phyloP scores from a whole-genome alignment of 1,140 invertebrate genomes.

The Coelopa frigida region DNA sequence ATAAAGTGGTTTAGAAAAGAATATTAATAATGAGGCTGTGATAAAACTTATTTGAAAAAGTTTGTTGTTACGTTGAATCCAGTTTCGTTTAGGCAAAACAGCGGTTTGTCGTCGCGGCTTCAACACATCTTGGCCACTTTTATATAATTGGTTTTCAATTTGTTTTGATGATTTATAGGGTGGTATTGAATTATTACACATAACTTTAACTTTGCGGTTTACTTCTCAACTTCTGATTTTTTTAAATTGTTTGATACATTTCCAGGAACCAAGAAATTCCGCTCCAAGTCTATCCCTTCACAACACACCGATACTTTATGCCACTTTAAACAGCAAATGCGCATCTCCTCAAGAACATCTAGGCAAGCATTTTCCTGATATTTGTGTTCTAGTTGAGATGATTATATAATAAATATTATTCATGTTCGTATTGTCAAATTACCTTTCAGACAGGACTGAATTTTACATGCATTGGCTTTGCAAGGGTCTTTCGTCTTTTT shows the following conservation, averaged over 20 bases:
- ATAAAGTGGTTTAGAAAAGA: constrained; percentile 65
- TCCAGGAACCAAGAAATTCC: constrained; percentile 35
- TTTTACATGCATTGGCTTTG: constrained; percentile 64
- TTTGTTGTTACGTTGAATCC: constrained; percentile 50
- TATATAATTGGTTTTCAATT: too few relatives aligned
- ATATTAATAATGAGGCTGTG: constrained; percentile 46
- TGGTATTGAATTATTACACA: constrained; percentile 33
- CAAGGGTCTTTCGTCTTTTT: constrained; percentile 57
- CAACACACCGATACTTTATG: constrained; percentile 54
- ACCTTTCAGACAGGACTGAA: constrained; percentile 71
- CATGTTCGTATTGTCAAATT: constrained; percentile 19
- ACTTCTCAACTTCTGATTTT: constrained; percentile 1
- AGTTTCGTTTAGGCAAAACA: constrained; percentile 35
- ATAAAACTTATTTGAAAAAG: constrained; percentile 48
- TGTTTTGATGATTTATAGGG: constrained; percentile 35
- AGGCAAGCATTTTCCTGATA: constrained; percentile 59
- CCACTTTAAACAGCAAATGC: constrained; percentile 59
- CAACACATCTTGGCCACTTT: too few relatives aligned
- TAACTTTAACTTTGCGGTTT: not conserved
- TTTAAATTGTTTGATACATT: not conserved
- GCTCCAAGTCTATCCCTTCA: constrained; percentile 55
- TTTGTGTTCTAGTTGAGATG: constrained; percentile 51
- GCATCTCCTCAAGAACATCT: constrained; percentile 54
- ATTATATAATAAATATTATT: not conserved
- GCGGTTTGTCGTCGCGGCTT: constrained; percentile 36